These are phyloP conservation scores for Macropus fuliginosus DNA, from an alignment of 2,797 vertebrate genomes.

Conservation along the genomic window DNA sequence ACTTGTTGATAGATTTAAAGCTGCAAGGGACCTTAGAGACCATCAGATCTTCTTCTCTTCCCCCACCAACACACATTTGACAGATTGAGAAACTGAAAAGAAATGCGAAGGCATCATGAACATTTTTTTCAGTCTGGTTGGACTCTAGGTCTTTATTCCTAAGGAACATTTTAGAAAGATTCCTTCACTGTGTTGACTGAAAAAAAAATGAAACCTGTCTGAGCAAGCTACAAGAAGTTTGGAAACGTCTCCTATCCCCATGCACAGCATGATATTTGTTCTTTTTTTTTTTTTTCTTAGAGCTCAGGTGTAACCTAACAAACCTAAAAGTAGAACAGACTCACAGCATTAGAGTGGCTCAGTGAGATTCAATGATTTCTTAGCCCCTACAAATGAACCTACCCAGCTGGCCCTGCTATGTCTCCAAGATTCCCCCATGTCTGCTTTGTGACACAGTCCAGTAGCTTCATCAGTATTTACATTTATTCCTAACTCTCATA, in stretches of 20 bases:
- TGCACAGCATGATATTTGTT: not conserved
- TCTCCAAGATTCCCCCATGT: fast-evolving
- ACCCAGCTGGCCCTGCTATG: not conserved
- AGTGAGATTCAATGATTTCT: fast-evolving
- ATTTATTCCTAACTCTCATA: not conserved
- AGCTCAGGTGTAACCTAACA: not conserved
- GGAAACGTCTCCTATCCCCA: not conserved
- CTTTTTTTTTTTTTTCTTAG: not conserved
- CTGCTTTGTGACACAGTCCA: too few relatives aligned
- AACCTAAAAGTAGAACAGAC: not conserved
- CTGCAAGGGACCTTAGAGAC: too few relatives aligned
- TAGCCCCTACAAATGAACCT: not conserved
- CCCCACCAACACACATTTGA: too few relatives aligned
- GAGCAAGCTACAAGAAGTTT: not conserved
- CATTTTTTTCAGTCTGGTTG: not conserved
- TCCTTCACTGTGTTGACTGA: not conserved
- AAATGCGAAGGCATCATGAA: not conserved
- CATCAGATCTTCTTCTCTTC: too few relatives aligned
- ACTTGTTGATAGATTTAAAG: too few relatives aligned
- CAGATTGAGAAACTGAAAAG: not conserved
- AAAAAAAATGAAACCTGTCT: not conserved
- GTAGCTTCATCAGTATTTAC: not conserved
- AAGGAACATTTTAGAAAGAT: not conserved
- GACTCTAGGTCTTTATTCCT: not conserved
- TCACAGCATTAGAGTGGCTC: not conserved